Evolutionary conservation across 1,140 invertebrate species (phyloP).

Genomic region (Eumaeus atala): DNA sequence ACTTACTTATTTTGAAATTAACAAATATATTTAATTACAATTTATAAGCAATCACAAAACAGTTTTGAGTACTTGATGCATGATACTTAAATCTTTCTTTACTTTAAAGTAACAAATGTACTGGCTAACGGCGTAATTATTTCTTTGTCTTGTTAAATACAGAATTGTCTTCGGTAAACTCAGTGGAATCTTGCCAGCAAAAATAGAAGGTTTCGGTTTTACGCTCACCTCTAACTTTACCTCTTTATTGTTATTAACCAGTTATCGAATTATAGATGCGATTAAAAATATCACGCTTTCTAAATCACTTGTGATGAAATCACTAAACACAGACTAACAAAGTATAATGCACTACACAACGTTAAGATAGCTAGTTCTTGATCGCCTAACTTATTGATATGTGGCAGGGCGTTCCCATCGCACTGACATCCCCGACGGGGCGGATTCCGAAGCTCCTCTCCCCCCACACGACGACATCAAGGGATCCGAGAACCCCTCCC

Average conservation of each 20-base stretch:
- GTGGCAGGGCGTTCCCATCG: slow-evolving; percentile 75
- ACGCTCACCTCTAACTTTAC: too few species aligned
- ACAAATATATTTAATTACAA: too few species aligned
- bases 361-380: slow-evolving; percentile 37
- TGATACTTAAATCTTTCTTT: too few species aligned
- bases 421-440: slow-evolving; percentile 74
- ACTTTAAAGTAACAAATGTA: too few species aligned
- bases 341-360: background rate
- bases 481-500: slow-evolving; percentile 74
- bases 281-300: slow-evolving; percentile 15
- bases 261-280: background rate
- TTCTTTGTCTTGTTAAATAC: too few species aligned
- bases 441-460: slow-evolving; percentile 67
- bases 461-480: slow-evolving; percentile 68
- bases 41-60: too few species aligned
- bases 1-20: too few species aligned
- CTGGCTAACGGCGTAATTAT: too few species aligned
- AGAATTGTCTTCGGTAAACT: too few species aligned
- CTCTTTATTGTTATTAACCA: background rate
- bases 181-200: too few species aligned
- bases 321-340: slow-evolving; percentile 23
- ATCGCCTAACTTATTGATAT: slow-evolving; percentile 59
- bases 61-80: too few species aligned
- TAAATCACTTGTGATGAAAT: slow-evolving; percentile 9
- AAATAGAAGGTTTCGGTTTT: too few species aligned